Evolutionary conservation across 2,113 vertebrate genomes (phyloP).

Genomic region (Bungarus multicinctus): DNA sequence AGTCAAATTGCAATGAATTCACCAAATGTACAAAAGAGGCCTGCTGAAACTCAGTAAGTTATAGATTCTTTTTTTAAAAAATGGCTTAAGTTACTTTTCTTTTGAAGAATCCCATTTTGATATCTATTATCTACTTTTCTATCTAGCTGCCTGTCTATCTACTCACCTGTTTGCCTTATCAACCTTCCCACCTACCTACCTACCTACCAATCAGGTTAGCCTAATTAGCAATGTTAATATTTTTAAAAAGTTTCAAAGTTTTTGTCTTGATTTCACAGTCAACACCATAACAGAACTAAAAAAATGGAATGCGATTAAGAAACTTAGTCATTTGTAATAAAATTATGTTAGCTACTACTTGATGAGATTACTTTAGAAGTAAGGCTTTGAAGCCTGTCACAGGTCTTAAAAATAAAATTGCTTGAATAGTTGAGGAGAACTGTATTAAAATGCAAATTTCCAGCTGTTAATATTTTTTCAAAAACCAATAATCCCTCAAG

Average conservation of each 20-base stretch:
- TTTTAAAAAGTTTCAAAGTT: constrained; percentile 68
- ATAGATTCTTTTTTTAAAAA: background rate
- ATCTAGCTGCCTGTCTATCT: background rate
- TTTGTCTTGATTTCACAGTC: constrained; percentile 72
- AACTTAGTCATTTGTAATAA: constrained; percentile 79
- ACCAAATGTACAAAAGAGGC: background rate
- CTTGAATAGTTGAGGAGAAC: constrained; percentile 94
- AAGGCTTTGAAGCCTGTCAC: constrained; percentile 86
- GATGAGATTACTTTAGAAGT: constrained; percentile 83
- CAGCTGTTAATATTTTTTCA: constrained; percentile 99
- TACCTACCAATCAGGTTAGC: constrained; percentile 31
- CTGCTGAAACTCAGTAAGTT: background rate
- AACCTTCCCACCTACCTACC: background rate
- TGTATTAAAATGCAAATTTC: constrained; percentile 99
- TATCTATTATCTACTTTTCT: too few species aligned
- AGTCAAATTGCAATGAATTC: background rate
- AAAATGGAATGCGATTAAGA: constrained; percentile 68
- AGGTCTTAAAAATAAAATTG: constrained; percentile 94
- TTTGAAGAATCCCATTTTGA: background rate
- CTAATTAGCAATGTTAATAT: constrained; percentile 61
- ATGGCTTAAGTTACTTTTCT: background rate
- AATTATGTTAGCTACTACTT: constrained; percentile 78
- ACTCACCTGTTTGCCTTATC: background rate
- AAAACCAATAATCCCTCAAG: constrained; percentile 99
- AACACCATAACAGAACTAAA: constrained; percentile 69